A percentile compares a stretch with the other conserved stretches of the same genome.
These are phyloP conservation scores for Antheraea mylitta DNA, from an alignment of 1,140 invertebrate genomes.

Conservation along the genomic window DNA sequence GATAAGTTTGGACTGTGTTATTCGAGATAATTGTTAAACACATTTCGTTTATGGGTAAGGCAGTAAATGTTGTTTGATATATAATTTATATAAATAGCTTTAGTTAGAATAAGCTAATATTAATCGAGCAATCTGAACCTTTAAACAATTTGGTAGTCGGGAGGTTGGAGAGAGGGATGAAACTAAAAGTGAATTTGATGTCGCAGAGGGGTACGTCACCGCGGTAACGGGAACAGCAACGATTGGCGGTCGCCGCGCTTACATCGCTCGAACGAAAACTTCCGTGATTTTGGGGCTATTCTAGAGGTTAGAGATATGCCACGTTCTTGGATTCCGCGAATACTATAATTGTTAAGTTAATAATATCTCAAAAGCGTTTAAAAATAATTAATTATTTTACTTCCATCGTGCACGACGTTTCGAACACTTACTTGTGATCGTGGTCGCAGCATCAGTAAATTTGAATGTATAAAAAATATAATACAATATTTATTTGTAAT, in stretches of 20 bases:
- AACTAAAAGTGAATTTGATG: neutral
- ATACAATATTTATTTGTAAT: too few species aligned
- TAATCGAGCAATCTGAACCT: neutral
- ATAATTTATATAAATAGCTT: neutral
- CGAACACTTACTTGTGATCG: too few species aligned
- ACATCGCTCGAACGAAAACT: conserved; percentile 46
- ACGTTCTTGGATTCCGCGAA: too few species aligned
- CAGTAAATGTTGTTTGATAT: neutral
- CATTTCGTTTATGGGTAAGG: neutral
- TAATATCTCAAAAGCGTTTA: too few species aligned
- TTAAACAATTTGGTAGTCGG: neutral
- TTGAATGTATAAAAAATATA: too few species aligned
- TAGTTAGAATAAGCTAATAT: neutral
- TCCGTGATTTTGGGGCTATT: conserved; percentile 37
- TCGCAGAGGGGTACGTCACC: conserved; percentile 40
- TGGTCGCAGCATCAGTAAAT: too few species aligned
- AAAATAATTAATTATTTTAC: too few species aligned
- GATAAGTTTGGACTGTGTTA: neutral
- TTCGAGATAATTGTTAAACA: too few species aligned
- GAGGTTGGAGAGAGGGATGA: neutral
- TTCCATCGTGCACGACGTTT: too few species aligned
- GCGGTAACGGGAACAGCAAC: conserved; percentile 59
- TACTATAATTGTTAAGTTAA: neutral
- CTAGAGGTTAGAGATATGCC: conserved; percentile 36
- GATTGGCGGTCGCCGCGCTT: conserved; percentile 48